Evolutionary conservation across 2,113 vertebrate genomes (phyloP).

Genomic region (Elanoides forficatus): DNA sequence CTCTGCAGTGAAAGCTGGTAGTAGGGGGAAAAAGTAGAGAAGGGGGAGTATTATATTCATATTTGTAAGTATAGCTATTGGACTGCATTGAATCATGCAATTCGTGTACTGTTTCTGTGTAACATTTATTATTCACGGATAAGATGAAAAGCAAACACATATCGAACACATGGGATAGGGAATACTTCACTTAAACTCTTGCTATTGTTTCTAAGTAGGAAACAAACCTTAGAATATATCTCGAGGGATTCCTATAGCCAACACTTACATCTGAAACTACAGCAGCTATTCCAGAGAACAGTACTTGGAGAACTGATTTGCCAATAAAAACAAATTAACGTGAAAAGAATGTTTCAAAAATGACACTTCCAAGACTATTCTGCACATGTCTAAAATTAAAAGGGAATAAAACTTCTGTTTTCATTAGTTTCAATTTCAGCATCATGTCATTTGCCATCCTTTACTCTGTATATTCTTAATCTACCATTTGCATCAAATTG

Average conservation of each 20-base stretch:
- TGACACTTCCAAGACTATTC: constrained; percentile 4
- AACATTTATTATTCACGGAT: background rate
- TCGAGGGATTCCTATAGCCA: background rate
- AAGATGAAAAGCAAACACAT: background rate
- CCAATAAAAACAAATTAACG: constrained; percentile 37
- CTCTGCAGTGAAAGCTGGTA: background rate
- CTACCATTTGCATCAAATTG: background rate
- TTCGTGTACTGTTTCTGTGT: background rate
- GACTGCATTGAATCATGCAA: background rate
- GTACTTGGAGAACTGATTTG: background rate
- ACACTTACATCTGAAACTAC: background rate
- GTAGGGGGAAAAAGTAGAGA: no score
- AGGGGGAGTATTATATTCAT: background rate
- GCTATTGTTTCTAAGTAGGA: background rate
- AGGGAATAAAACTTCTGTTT: background rate
- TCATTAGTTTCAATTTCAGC: background rate
- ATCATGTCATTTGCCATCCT: background rate
- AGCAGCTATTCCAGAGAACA: background rate
- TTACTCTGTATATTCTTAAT: background rate
- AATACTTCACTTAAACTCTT: background rate
- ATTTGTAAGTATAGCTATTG: background rate
- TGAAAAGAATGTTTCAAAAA: background rate
- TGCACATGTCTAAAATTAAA: background rate
- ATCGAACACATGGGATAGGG: background rate
- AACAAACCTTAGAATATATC: background rate